A percentile compares a stretch with the other conserved stretches of the same genome.
Conservation (phyloP, 2,888 invertebrate genomes). For the Parasteatoda lunata region DNA sequence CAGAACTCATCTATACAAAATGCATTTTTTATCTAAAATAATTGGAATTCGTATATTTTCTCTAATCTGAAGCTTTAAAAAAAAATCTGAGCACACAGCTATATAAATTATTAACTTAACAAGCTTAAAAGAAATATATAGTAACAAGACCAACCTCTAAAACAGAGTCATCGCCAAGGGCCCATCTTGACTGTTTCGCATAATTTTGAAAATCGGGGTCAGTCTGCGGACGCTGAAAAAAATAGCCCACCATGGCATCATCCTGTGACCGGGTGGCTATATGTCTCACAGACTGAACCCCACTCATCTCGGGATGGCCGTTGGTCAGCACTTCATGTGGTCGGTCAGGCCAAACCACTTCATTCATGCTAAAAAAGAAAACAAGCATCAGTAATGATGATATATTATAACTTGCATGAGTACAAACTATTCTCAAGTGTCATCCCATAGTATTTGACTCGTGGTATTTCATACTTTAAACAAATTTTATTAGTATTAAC, state of each 20-base stretch:
- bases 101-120: too few species aligned
- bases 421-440: too few species aligned
- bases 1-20: too few species aligned
- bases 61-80: too few species aligned
- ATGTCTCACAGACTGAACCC: conserved; percentile 56
- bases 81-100: too few species aligned
- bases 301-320: conserved; percentile 68
- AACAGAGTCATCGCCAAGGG: conserved; percentile 89
- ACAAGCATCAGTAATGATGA: neutral
- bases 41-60: too few species aligned
- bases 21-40: too few species aligned
- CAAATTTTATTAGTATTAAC: too few species aligned
- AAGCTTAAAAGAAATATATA: too few species aligned
- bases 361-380: conserved; percentile 73
- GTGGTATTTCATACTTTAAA: too few species aligned
- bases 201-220: conserved; percentile 83
- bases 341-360: conserved; percentile 73
- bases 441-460: too few species aligned
- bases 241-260: conserved; percentile 94
- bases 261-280: conserved; percentile 80
- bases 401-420: neutral
- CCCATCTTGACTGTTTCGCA: conserved; percentile 80
- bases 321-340: conserved; percentile 69
- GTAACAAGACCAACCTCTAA: conserved; percentile 83
- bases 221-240: conserved; percentile 87